A percentile compares a stretch with the other conserved stretches of the same genome.
Evolutionary conservation across 2,797 vertebrate genomes (phyloP).

Genomic region (Darevskia mixta): DNA sequence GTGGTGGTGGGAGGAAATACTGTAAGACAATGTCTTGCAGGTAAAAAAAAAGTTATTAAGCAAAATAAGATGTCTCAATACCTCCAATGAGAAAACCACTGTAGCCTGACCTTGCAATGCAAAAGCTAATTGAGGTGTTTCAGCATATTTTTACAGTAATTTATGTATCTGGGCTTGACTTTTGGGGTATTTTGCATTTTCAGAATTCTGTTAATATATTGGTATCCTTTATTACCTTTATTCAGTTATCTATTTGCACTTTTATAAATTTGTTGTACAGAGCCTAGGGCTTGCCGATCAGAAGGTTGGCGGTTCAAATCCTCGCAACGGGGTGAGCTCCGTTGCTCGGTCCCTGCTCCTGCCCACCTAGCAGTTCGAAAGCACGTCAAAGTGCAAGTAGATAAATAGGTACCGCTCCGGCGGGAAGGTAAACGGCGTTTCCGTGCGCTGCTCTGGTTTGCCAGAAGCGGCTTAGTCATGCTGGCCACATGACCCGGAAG

Average conservation of each 20-base stretch:
- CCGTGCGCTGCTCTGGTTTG: too few relatives aligned
- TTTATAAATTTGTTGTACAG: neutral
- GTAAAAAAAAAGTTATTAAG: neutral
- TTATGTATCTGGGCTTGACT: neutral
- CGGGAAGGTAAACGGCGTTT: too few relatives aligned
- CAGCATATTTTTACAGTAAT: neutral
- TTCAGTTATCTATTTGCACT: neutral
- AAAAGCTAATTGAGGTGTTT: neutral
- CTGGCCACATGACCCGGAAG: too few relatives aligned
- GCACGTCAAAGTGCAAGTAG: too few relatives aligned
- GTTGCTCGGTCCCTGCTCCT: too few relatives aligned
- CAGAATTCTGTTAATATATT: neutral
- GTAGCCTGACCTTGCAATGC: neutral
- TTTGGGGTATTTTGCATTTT: neutral
- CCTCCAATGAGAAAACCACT: neutral
- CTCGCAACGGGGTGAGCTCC: too few relatives aligned
- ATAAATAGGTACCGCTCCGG: too few relatives aligned
- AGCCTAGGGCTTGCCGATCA: too few relatives aligned
- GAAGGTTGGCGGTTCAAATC: too few relatives aligned
- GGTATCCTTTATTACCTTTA: neutral
- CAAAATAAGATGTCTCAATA: neutral
- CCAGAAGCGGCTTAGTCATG: too few relatives aligned
- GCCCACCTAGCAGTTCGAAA: too few relatives aligned
- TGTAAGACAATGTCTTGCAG: neutral
- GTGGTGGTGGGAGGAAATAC: neutral